Conservation (phyloP, 2,888 invertebrate genomes). For the Zaprionus lineosus region DNA sequence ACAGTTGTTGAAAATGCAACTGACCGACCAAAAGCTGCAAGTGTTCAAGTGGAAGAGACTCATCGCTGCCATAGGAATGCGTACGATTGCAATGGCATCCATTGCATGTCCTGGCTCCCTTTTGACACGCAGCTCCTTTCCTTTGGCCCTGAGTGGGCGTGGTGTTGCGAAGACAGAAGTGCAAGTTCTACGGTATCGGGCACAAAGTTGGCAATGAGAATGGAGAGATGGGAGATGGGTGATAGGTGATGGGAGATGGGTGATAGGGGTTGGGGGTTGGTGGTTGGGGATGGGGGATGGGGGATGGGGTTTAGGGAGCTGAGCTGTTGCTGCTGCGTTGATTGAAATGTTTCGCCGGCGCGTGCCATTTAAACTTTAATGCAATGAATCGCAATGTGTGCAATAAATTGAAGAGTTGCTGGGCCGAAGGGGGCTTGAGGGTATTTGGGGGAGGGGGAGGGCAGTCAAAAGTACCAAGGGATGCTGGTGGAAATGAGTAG, state of each 20-base stretch:
- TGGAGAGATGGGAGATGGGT: background rate
- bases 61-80: slow-evolving; percentile 54
- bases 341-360: slow-evolving; percentile 70
- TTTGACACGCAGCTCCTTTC: too few species aligned
- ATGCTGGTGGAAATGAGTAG: background rate
- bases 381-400: slow-evolving; percentile 57
- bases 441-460: background rate
- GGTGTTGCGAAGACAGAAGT: too few species aligned
- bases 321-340: slow-evolving; percentile 32
- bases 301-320: background rate
- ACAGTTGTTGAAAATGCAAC: slow-evolving; percentile 34
- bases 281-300: background rate
- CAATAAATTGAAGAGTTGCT: slow-evolving; percentile 42
- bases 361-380: slow-evolving; percentile 68
- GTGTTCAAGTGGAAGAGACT: slow-evolving; percentile 51
- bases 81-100: slow-evolving; percentile 33
- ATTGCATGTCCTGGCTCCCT: slow-evolving; percentile 12
- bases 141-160: background rate
- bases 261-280: background rate
- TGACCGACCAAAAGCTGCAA: slow-evolving; percentile 58
- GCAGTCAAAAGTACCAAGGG: background rate
- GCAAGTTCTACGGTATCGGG: too few species aligned
- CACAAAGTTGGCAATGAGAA: background rate
- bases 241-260: background rate
- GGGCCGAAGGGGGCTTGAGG: background rate